Evolutionary conservation across 2,888 invertebrate genomes (phyloP).

Genomic region (Adelphocoris suturalis): DNA sequence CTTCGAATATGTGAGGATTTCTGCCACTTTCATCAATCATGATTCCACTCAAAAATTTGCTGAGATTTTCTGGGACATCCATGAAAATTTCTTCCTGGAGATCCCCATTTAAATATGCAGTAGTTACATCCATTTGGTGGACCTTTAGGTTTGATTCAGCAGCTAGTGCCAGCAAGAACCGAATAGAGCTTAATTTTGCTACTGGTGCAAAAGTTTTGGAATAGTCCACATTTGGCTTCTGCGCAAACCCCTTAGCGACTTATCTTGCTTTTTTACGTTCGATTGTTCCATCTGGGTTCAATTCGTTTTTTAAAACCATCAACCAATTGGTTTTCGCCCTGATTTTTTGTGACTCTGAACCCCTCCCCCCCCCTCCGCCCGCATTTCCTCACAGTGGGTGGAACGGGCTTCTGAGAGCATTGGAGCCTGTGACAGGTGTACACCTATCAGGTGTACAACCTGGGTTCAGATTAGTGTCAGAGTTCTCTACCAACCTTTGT

Average conservation of each 20-base stretch:
- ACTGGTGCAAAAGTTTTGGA: conserved; percentile 65
- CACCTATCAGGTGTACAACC: too few species aligned
- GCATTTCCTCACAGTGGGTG: too few species aligned
- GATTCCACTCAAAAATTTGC: not conserved
- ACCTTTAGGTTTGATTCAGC: conserved; percentile 44
- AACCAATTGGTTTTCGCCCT: not conserved
- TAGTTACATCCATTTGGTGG: conserved; percentile 55
- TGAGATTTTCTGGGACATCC: conserved; percentile 1
- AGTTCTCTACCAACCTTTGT: too few species aligned
- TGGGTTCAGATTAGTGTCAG: too few species aligned
- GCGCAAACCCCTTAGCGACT: conserved; percentile 69
- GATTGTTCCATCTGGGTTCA: not conserved
- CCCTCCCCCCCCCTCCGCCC: too few species aligned
- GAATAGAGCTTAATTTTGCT: conserved; percentile 54
- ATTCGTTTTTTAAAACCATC: conserved; percentile 28
- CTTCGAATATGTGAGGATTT: not conserved
- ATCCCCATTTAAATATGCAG: conserved; percentile 27
- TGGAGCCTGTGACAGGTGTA: too few species aligned
- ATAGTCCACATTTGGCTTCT: conserved; percentile 51
- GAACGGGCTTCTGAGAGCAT: too few species aligned
- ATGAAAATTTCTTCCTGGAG: conserved; percentile 51
- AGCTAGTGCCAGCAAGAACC: conserved; percentile 47
- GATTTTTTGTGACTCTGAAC: too few species aligned
- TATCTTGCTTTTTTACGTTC: too few species aligned
- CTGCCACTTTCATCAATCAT: conserved; percentile 4